Conservation (phyloP, 2,888 invertebrate genomes). For the Dendrolimus houi region DNA sequence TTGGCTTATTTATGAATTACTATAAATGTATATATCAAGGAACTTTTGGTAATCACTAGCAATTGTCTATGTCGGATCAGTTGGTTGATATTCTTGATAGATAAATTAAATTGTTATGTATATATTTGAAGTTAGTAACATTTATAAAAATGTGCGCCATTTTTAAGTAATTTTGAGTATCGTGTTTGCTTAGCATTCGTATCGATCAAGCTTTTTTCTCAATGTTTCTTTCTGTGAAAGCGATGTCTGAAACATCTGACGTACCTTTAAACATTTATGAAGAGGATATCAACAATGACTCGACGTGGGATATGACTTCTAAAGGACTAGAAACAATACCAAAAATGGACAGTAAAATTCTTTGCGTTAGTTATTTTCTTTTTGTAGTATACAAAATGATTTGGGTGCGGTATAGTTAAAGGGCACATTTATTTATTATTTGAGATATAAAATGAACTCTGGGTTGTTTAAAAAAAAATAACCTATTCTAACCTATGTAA, state of each 20-base stretch:
- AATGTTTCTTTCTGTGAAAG: slow-evolving; percentile 2
- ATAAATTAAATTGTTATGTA: no score
- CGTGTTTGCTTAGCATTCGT: slow-evolving; percentile 2
- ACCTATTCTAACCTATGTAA: no score
- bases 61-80: no score
- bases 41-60: no score
- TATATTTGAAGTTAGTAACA: no score
- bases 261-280: slow-evolving; percentile 40
- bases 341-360: slow-evolving; percentile 26
- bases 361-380: slow-evolving; percentile 39
- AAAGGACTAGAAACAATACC: slow-evolving; percentile 37
- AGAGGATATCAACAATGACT: slow-evolving; percentile 39
- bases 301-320: slow-evolving; percentile 39
- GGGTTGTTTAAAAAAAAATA: no score
- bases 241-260: slow-evolving; percentile 34
- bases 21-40: no score
- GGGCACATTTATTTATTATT: no score
- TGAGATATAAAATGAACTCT: no score
- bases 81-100: no score
- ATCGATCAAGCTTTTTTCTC: slow-evolving; percentile 34
- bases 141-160: slow-evolving; percentile 16
- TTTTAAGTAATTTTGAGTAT: slow-evolving; percentile 19
- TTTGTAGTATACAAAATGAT: not conserved
- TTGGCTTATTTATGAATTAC: no score
- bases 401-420: no score